A percentile compares a stretch with the other conserved stretches of the same genome.
Evolutionary conservation across 2,797 vertebrate species (phyloP).

Genomic region (Gymnoscopelus microlampas): DNA sequence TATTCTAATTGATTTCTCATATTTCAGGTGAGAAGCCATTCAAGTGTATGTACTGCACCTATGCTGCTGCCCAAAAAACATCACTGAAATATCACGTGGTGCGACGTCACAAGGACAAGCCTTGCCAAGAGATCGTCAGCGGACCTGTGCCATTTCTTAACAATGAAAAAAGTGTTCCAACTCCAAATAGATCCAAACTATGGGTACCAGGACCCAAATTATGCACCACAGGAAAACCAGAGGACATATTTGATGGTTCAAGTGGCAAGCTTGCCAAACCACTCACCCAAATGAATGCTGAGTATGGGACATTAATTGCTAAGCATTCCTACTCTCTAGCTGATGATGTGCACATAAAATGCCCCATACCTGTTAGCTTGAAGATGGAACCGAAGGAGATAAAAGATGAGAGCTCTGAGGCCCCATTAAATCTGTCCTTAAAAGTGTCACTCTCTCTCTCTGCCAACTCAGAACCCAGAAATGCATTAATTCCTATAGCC

Average conservation of each 20-base stretch:
- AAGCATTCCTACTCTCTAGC: conserved; percentile 40
- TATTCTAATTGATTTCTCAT: neutral
- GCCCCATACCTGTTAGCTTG: conserved; percentile 52
- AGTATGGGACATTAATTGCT: conserved; percentile 53
- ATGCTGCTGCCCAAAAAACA: conserved; percentile 97
- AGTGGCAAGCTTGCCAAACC: conserved; percentile 38
- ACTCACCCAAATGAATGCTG: conserved; percentile 58
- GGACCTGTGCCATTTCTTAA: conserved; percentile 66
- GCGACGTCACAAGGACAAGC: conserved; percentile 92
- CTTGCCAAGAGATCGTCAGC: conserved; percentile 76
- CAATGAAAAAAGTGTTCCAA: conserved; percentile 64
- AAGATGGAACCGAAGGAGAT: conserved; percentile 72
- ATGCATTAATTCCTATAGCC: conserved; percentile 71
- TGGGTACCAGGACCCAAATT: conserved; percentile 59
- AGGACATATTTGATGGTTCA: conserved; percentile 30
- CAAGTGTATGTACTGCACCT: conserved; percentile 96
- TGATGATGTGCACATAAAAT: conserved; percentile 38
- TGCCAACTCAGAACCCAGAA: conserved; percentile 70
- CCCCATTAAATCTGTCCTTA: conserved; percentile 87
- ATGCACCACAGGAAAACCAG: conserved; percentile 54
- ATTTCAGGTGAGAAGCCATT: conserved; percentile 95
- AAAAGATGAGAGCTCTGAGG: conserved; percentile 70
- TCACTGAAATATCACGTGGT: conserved; percentile 95
- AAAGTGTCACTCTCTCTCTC: conserved; percentile 76
- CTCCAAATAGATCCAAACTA: conserved; percentile 76